Percentiles rank a stretch among this genome's conserved stretches.
These are phyloP conservation scores for Blastomussa wellsi DNA, from an alignment of 92 coral and sea anemone genomes.

Conservation along the genomic window DNA sequence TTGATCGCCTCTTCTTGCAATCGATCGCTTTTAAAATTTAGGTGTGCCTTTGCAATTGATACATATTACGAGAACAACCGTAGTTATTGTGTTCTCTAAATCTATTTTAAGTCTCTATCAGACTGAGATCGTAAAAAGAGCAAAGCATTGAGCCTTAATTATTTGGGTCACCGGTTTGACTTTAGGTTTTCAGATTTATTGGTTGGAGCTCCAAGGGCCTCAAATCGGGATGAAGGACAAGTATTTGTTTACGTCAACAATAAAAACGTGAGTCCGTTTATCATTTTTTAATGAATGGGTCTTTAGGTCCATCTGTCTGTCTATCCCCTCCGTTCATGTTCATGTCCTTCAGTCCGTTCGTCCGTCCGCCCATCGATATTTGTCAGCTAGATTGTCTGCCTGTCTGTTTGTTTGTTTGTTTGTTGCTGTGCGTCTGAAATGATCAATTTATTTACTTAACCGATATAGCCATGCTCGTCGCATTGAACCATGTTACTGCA, in stretches of 20 bases:
- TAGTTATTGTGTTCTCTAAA: not conserved
- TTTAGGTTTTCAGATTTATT: slow-evolving; percentile 79
- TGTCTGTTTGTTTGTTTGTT: not conserved
- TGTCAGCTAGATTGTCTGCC: not conserved
- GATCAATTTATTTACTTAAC: not conserved
- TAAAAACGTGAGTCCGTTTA: slow-evolving; percentile 49
- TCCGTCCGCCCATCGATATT: no score
- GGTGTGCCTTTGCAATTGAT: not conserved
- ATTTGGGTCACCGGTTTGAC: not conserved
- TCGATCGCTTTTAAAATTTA: not conserved
- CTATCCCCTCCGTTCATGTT: not conserved
- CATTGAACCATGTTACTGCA: not conserved
- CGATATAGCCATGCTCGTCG: not conserved
- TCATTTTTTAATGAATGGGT: not conserved
- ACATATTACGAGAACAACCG: not conserved
- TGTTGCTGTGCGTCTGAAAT: not conserved
- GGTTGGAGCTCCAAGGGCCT: slow-evolving; percentile 85
- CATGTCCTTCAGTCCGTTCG: not conserved
- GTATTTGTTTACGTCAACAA: slow-evolving; percentile 82
- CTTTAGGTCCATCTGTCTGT: not conserved
- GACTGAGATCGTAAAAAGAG: not conserved
- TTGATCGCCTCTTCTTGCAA: not conserved
- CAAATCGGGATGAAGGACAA: slow-evolving; percentile 72
- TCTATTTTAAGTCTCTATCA: no score
- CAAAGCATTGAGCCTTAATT: not conserved